phyloP scores from a whole-genome alignment of 2,797 vertebrate genomes.

The Schizopygopsis pylzovi region DNA sequence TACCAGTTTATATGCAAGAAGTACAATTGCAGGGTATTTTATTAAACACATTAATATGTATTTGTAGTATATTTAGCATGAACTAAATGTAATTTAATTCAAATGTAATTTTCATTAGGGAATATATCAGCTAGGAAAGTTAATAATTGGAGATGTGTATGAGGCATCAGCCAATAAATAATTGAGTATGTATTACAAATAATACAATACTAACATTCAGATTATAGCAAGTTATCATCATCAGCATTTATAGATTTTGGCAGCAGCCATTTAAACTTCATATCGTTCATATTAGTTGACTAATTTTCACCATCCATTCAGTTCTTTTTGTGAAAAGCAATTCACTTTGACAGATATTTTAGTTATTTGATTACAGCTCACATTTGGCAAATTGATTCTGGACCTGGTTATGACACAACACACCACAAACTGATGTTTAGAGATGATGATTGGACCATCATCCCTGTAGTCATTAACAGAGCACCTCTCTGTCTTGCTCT shows the following conservation, averaged over 20 bases:
- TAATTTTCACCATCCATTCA: not conserved
- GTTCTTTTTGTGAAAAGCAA: not conserved
- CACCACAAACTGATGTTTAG: slow-evolving; percentile 13
- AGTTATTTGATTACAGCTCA: slow-evolving; percentile 4
- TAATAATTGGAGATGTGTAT: not conserved
- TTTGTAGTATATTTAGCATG: not conserved
- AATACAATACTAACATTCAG: too few species aligned
- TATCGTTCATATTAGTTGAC: not conserved
- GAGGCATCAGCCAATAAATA: not conserved
- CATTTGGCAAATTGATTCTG: not conserved
- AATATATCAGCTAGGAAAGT: not conserved
- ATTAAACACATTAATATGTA: not conserved
- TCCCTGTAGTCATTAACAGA: slow-evolving; percentile 49
- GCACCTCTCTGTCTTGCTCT: slow-evolving; percentile 69
- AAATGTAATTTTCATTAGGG: not conserved
- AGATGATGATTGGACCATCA: slow-evolving; percentile 18
- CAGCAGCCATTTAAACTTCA: not conserved
- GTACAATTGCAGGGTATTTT: not conserved
- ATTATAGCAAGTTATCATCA: not conserved
- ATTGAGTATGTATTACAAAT: too few species aligned
- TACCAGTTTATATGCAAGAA: not conserved
- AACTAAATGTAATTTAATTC: not conserved
- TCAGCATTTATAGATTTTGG: not conserved
- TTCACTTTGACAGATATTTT: not conserved
- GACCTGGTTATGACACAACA: slow-evolving; percentile 13